Base-by-base conservation (phyloP, 1,140 invertebrate genomes). In the Delia radicum region DNA sequence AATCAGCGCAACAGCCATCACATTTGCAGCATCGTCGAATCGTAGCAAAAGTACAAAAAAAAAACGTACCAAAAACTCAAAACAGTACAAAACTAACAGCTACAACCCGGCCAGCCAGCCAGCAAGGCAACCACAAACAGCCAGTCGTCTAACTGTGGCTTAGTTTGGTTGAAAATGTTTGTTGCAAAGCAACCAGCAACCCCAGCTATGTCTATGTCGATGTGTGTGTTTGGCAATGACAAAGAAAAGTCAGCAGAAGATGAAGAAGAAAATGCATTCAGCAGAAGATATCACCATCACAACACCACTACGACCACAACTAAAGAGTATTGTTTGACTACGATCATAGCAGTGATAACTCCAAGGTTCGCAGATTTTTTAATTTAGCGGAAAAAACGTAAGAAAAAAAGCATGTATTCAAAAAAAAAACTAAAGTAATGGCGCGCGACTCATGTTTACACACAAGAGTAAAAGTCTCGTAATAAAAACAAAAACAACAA, bases 381-480 rank as follows among this genome's bases (percentile, higher is more conserved):
- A 69, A 69, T 69, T 69, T 69, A 37, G 29, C 31, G 15, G 37
- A 69, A 69, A 21, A 65, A 29, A 75, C n/a, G n/a, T n/a, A 69
- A 69, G 48, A 69, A 33, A 21, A 69, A 69, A 28, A 69, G n/a
- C 65, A 33, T 69, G 65, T 33, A 69, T 69, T 12, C 65, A 24
- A 37, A 63, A 63, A 71, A 75, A 75, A 71, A 76, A 42, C 15
- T 42, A 75, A 74, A 79, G 84, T 84, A 84, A 84, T 84, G 82
- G 82, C 82, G 82, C 82, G 82, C 84, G 82, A 81, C 84, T 84
- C 79, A 81, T 84, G 82, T 84, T 84, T 84, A 84, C 82, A 84
- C 46, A 46, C 65, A 81, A 55, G n/a, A 55, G 24, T 18, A 21
- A 55, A 84, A 83, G 82, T 81, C 81, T 83, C 80, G 81, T 79